Conservation (phyloP, 2,113 vertebrate species). For the Amazona vittata region DNA sequence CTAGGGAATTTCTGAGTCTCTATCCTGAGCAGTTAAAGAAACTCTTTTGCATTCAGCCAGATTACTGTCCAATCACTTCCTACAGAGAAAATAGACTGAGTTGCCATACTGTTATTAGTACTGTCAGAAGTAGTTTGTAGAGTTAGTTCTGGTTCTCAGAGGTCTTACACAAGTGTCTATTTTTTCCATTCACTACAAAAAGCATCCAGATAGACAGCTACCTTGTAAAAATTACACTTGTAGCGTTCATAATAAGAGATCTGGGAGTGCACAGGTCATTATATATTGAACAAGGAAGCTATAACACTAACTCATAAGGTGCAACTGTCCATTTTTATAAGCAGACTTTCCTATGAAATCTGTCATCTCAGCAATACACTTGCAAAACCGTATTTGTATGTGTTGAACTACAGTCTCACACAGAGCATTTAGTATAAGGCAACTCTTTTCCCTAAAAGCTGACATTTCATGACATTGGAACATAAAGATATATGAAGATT, state of each 20-base stretch:
- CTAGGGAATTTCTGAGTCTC: neutral
- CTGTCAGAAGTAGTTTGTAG: neutral
- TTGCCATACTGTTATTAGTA: neutral
- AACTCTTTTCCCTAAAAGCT: neutral
- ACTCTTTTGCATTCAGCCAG: neutral
- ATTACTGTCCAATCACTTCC: neutral
- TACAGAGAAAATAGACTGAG: neutral
- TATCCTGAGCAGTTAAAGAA: neutral
- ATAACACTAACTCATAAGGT: too few species aligned
- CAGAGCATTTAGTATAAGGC: neutral
- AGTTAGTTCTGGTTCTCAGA: neutral
- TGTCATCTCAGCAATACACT: neutral
- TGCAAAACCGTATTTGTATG: neutral
- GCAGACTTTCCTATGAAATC: neutral
- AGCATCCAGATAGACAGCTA: neutral
- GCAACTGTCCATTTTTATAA: neutral
- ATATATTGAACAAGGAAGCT: neutral
- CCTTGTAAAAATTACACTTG: neutral
- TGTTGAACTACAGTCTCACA: neutral
- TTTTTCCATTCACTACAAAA: neutral
- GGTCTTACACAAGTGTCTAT: neutral
- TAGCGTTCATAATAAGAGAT: rapidly evolving
- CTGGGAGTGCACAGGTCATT: neutral
- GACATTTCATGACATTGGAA: neutral
- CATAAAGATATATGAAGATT: neutral